Base-by-base conservation (phyloP, 2,797 vertebrate species). In the Brachymystax lenok region DNA sequence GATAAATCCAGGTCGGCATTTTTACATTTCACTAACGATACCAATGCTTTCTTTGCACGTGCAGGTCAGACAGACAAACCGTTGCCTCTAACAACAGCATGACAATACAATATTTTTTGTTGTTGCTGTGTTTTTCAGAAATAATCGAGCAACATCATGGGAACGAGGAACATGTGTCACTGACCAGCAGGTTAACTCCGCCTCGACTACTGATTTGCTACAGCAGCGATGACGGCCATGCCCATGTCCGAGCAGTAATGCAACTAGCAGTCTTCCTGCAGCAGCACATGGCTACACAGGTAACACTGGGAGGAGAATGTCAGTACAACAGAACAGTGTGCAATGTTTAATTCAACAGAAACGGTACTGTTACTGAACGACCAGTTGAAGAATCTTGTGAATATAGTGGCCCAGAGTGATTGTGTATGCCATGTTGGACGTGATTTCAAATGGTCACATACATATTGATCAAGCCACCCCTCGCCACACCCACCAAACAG, bases 201-300 rank as follows among this genome's bases (percentile, higher is more conserved):
- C 94, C 94, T 61, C 90, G 85, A 27, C 92, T 95, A n/a, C 84
- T 95, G 74, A 92, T 95, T 73, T 94, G 92, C 85, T 95, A 95
- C 85, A 94, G 94, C 77, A 85, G 88, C 73, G 56, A 21, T 1
- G 94, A 95, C 30, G 91, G 94, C 50, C 88, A 92, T 0, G 84
- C 91, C 71, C 95, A 95, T 8, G 84, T 94, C 71, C 90, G 83
- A 35, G 91, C 92, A 0, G 90, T 95, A 67, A 82, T 95, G 89
- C 89, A 90, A 35, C 75, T 95, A 10, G 95, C 88, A 52, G 88
- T 89, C 40, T 95, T 95, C 85, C 82, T 95, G 14, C 94, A 94
- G 78, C 88, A 92, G 85, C 93, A 95, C 83, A 94, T 95, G 94
- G 93, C 93, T 35, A 92, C 89, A 12, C 86, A 91, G 92, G 95